phyloP scores from a whole-genome alignment of 2,113 vertebrate species.

The Lasiurus borealis region DNA sequence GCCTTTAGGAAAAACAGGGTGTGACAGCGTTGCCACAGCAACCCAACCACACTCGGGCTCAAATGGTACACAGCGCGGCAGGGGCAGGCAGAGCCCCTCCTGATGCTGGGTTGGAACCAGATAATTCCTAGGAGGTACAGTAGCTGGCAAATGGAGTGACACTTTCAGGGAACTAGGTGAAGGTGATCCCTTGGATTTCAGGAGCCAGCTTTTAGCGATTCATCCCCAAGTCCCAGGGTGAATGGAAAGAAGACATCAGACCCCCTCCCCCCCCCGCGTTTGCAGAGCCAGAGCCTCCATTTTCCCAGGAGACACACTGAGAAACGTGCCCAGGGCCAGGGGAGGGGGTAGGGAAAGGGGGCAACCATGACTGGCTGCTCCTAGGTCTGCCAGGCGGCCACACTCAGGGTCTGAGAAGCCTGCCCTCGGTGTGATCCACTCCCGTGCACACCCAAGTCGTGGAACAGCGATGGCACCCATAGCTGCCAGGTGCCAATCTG shows the following conservation, averaged over 20 bases:
- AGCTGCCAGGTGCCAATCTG: conserved; percentile 29
- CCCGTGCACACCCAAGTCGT: conserved; percentile 49
- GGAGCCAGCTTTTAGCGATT: not conserved
- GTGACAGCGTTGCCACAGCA: conserved; percentile 77
- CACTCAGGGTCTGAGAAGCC: conserved; percentile 51
- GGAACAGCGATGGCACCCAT: conserved; percentile 18
- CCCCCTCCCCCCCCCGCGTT: too few species aligned
- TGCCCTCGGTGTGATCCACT: conserved; percentile 61
- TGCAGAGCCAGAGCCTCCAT: not conserved
- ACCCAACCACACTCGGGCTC: conserved; percentile 65
- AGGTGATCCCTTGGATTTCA: not conserved
- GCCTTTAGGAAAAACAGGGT: conserved; percentile 80
- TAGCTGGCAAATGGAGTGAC: not conserved
- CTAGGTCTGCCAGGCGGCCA: not conserved
- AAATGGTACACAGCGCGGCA: not conserved
- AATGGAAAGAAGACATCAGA: too few species aligned
- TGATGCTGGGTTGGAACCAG: not conserved
- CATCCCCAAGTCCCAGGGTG: not conserved
- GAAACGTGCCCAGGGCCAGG: not conserved
- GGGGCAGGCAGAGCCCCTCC: not conserved
- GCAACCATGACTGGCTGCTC: not conserved
- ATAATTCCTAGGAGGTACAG: not conserved
- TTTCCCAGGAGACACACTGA: not conserved
- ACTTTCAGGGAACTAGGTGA: not conserved
- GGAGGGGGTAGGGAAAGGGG: not conserved